These are phyloP conservation scores for Lasioglossum figueresi DNA, from an alignment of 2,888 invertebrate species.

Conservation along the genomic window DNA sequence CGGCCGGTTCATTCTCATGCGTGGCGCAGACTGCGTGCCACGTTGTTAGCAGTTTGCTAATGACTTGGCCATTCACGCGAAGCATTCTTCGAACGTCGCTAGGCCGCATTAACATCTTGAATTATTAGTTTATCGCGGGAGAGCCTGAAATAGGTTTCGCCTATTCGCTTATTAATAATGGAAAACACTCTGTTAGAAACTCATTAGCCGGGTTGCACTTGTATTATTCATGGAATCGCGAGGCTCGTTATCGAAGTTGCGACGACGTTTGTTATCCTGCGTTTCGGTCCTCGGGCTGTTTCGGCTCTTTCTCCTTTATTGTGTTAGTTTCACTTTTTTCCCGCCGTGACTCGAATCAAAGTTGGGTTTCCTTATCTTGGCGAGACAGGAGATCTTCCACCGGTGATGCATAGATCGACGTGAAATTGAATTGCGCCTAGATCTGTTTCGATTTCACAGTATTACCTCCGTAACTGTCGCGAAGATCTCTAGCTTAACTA, in stretches of 20 bases:
- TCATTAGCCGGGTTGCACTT: slow-evolving; percentile 15
- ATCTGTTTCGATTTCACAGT: too few relatives aligned
- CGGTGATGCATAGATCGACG: neutral
- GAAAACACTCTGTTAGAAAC: slow-evolving; percentile 31
- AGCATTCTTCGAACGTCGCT: slow-evolving; percentile 39
- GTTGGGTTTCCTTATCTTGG: neutral
- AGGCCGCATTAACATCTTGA: slow-evolving; percentile 36
- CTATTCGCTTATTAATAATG: slow-evolving; percentile 50
- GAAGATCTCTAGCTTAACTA: neutral
- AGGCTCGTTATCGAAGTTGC: slow-evolving; percentile 32
- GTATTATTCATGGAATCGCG: slow-evolving; percentile 57
- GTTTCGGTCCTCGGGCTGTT: neutral
- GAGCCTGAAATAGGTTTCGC: slow-evolving; percentile 19
- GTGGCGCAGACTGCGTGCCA: neutral
- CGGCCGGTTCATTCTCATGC: slow-evolving; percentile 25
- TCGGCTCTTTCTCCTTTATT: slow-evolving; percentile 8
- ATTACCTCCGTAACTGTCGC: too few relatives aligned
- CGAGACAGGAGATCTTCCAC: neutral
- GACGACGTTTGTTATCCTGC: slow-evolving; percentile 42
- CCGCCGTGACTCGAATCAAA: neutral
- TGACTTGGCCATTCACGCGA: slow-evolving; percentile 36
- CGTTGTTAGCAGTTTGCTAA: slow-evolving; percentile 42
- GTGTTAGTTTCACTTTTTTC: neutral
- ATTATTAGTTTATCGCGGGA: slow-evolving; percentile 29
- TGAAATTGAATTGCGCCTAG: neutral